Evolutionary conservation across 2,113 vertebrate genomes (phyloP).

Genomic region (Xenus cinereus): DNA sequence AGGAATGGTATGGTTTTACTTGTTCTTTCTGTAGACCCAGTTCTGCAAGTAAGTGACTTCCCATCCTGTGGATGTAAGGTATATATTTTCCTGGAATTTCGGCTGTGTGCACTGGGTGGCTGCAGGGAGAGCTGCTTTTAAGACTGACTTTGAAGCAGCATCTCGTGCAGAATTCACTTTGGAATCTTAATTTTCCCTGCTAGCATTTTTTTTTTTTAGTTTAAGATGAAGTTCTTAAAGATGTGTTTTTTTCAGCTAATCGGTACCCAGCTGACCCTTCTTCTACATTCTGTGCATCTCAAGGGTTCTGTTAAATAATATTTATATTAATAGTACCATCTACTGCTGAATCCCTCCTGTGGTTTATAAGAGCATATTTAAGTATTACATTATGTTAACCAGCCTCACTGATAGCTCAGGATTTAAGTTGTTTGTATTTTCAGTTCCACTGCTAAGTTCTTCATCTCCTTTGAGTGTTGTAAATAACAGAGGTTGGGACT

Average conservation of each 20-base stretch:
- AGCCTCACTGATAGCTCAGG: not conserved
- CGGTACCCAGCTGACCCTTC: not conserved
- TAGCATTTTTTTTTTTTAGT: not conserved
- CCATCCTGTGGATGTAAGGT: not conserved
- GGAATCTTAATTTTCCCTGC: not conserved
- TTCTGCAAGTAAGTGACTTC: not conserved
- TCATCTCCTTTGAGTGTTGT: not conserved
- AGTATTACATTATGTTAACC: constrained; percentile 42
- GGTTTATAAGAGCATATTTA: constrained; percentile 60
- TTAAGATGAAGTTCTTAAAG: not conserved
- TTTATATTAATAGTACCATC: constrained; percentile 53
- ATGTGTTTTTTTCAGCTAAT: not conserved
- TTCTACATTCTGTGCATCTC: not conserved
- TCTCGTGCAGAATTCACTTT: not conserved
- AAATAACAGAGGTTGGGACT: not conserved
- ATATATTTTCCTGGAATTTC: not conserved
- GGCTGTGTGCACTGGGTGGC: not conserved
- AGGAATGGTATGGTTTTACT: not conserved
- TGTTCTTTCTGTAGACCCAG: not conserved
- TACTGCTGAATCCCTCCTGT: constrained; percentile 38
- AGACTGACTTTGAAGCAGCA: not conserved
- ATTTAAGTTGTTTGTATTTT: constrained; percentile 7
- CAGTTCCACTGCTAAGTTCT: not conserved
- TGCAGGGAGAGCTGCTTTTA: not conserved
- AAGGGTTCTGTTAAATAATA: constrained; percentile 45